phyloP scores from a whole-genome alignment of 1,140 invertebrate genomes.

The Brachionus paranguensis region DNA sequence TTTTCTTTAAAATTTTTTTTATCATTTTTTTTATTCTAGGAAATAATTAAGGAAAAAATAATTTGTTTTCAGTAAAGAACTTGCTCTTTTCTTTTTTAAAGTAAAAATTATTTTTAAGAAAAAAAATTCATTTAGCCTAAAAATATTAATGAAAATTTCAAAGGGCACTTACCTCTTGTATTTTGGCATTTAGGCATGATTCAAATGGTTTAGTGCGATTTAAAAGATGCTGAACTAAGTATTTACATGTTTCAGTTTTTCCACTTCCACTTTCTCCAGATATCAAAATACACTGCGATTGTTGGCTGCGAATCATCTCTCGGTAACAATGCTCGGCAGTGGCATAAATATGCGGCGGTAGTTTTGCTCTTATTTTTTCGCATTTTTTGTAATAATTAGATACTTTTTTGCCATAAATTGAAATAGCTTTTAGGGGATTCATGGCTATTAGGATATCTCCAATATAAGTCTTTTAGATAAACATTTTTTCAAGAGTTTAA shows the following conservation, averaged over 20 bases:
- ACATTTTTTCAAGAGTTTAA: no score
- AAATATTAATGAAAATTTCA: not conserved
- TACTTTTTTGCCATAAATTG: conserved; percentile 69
- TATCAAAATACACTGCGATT: conserved; percentile 83
- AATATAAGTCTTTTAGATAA: conserved; percentile 66
- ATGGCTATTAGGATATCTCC: conserved; percentile 75
- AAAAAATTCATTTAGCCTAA: conserved; percentile 44
- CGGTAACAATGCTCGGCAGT: conserved; percentile 73
- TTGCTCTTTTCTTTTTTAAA: conserved; percentile 56
- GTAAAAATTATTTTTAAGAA: conserved; percentile 71
- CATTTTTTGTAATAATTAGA: conserved; percentile 83
- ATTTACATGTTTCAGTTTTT: conserved; percentile 80
- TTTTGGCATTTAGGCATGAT: conserved; percentile 36
- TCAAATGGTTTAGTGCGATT: conserved; percentile 40
- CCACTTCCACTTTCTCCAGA: conserved; percentile 95
- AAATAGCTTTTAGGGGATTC: conserved; percentile 72
- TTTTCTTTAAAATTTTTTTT: no score
- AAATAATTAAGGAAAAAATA: no score
- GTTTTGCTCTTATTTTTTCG: conserved; percentile 69
- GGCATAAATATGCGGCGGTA: conserved; percentile 77
- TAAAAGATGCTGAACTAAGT: conserved; percentile 61
- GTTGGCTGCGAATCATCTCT: conserved; percentile 68
- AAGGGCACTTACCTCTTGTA: not conserved
- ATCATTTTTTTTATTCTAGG: no score
- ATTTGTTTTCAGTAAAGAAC: no score